Conservation (phyloP, 2,888 invertebrate genomes). For the Agrotis exclamationis region DNA sequence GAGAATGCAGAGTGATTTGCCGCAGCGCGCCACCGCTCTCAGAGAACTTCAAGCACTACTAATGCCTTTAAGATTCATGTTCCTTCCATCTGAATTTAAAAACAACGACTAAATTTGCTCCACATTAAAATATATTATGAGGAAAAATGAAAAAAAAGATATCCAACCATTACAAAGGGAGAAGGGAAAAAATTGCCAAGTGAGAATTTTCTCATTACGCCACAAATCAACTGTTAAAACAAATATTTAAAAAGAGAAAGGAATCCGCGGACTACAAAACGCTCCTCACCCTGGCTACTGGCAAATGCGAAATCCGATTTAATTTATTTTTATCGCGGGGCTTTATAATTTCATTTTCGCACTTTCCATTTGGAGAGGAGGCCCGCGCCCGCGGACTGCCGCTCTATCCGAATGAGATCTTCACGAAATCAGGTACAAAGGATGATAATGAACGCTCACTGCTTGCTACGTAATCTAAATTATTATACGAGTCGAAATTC, state of each 20-base stretch:
- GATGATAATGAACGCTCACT: slow-evolving; percentile 91
- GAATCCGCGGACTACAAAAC: slow-evolving; percentile 89
- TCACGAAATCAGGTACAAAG: slow-evolving; percentile 91
- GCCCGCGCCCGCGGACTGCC: slow-evolving; percentile 87
- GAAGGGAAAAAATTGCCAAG: slow-evolving; percentile 81
- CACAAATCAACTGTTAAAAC: slow-evolving; percentile 90
- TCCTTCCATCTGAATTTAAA: slow-evolving; percentile 55
- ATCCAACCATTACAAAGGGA: slow-evolving; percentile 76
- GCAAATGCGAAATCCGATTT: slow-evolving; percentile 90
- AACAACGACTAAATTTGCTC: slow-evolving; percentile 52
- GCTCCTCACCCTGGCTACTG: slow-evolving; percentile 88
- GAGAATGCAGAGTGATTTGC: slow-evolving; percentile 88
- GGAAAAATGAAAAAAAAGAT: slow-evolving; percentile 70
- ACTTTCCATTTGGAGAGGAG: slow-evolving; percentile 90
- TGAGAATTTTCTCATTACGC: slow-evolving; percentile 89
- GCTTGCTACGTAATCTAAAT: slow-evolving; percentile 91
- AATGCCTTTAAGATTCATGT: slow-evolving; percentile 64
- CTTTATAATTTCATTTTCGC: slow-evolving; percentile 92
- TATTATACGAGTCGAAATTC: slow-evolving; percentile 91
- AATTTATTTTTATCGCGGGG: slow-evolving; percentile 91
- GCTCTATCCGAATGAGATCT: slow-evolving; percentile 91
- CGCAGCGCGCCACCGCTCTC: slow-evolving; percentile 75
- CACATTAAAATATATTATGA: slow-evolving; percentile 58
- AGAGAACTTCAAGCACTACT: slow-evolving; percentile 62
- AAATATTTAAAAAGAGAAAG: slow-evolving; percentile 90